Base-by-base conservation (phyloP, 2,888 invertebrate genomes). In the Cerceris rybyensis region DNA sequence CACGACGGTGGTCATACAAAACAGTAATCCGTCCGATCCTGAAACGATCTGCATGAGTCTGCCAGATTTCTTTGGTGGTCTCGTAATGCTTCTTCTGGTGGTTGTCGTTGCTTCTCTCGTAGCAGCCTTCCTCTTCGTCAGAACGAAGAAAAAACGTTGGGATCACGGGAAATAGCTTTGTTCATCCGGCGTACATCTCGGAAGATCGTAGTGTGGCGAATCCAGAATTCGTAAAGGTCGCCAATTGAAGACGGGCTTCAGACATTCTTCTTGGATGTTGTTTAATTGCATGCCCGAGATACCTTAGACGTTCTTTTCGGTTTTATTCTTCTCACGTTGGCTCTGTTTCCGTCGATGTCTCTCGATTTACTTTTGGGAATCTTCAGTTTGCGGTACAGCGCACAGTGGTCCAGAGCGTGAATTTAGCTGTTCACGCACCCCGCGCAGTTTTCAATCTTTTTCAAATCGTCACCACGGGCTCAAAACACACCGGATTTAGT, bases 31-130 rank as follows among this genome's bases (percentile, higher is more conserved):
- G 5, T 95, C 95, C 7, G 97, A 97, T 91, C 96, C 97, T 46
- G 97, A 97, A 92, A 97, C 97, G 83, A 97, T 98, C 92, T 98
- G 98, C 93, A 97, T 98, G 97, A 98, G 98, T 28, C 95, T 98
- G 89, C 97, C 98, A 66, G 97, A 98, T 87, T 98, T 98, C 93
- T 98, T 98, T 75, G 98, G 97, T 82, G 98, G 98, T 46, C 94
- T 97, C 88, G 97, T 98, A 87, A 97, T 98, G 97, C 94, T 98
- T 77, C 94, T 98, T 80, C 94, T 98, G 89, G 97, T 98, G 79
- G 94, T 98, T 83, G 96, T 97, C 78, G 97, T 98, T 73, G 97
- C 98, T 61, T 97, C 97, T 88, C 94, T 98, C 87, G 97, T 98
- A 87, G 98, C 98, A 71, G 97, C 97, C 78, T 98, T 98, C 94